Evolutionary conservation across 2,113 vertebrate genomes (phyloP).

Genomic region (Ictalurus punctatus): DNA sequence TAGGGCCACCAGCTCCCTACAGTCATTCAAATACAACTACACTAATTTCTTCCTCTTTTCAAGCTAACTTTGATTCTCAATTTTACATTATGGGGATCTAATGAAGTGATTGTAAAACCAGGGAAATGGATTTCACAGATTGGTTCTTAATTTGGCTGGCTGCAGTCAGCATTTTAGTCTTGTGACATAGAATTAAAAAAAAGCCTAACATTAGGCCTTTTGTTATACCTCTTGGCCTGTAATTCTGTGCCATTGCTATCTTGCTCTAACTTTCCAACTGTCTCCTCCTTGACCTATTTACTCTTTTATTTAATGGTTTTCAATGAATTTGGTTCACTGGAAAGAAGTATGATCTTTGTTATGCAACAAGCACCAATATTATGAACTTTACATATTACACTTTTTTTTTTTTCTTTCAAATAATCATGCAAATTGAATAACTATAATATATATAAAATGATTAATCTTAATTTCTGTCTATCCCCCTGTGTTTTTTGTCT

Average conservation of each 20-base stretch:
- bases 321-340: neutral
- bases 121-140: slow-evolving; percentile 53
- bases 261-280: neutral
- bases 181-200: slow-evolving; percentile 73
- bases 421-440: neutral
- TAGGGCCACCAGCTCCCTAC: neutral
- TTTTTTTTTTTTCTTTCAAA: no score
- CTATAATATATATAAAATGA: neutral
- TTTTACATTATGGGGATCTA: slow-evolving; percentile 50
- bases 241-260: slow-evolving; percentile 33
- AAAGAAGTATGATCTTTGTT: neutral
- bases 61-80: neutral
- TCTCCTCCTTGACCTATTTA: neutral
- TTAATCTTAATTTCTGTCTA: neutral
- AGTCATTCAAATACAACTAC: neutral
- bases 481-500: neutral
- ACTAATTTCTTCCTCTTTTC: neutral
- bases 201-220: slow-evolving; percentile 67
- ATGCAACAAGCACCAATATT: neutral
- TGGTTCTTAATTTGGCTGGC: slow-evolving; percentile 62
- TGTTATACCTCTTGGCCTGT: slow-evolving; percentile 62
- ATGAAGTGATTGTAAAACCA: slow-evolving; percentile 59
- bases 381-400: no score
- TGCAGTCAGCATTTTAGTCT: slow-evolving; percentile 66
- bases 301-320: neutral